phyloP scores from a whole-genome alignment of 2,113 vertebrate species.

The Epinephelus moara region DNA sequence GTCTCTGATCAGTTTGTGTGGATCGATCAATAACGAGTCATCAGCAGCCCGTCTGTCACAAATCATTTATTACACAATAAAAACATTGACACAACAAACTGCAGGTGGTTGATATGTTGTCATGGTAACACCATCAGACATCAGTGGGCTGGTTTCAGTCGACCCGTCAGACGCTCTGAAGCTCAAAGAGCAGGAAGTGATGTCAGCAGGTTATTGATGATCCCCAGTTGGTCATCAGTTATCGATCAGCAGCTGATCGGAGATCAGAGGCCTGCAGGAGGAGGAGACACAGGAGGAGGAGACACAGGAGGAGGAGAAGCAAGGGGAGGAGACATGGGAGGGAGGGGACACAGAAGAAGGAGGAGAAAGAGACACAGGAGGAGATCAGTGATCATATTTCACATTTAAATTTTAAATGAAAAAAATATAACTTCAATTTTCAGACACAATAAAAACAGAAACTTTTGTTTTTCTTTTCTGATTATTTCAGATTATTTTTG shows the following conservation, averaged over 20 bases:
- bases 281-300: background rate
- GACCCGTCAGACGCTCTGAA: background rate
- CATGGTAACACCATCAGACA: background rate
- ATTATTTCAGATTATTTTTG: too few relatives aligned
- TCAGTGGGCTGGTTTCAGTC: background rate
- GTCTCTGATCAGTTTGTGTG: too few relatives aligned
- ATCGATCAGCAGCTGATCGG: background rate
- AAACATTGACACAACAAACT: background rate
- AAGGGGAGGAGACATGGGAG: too few relatives aligned
- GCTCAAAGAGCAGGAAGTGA: background rate
- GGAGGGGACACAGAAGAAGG: too few relatives aligned
- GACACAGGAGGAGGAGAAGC: background rate
- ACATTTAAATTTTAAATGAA: too few relatives aligned
- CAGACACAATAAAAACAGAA: too few relatives aligned
- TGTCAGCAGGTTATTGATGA: background rate
- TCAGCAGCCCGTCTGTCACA: background rate
- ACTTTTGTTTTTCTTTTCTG: too few relatives aligned
- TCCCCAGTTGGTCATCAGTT: background rate
- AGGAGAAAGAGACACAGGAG: too few relatives aligned
- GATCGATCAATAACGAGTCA: background rate
- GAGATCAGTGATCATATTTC: too few relatives aligned
- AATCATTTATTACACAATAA: slow-evolving; percentile 3
- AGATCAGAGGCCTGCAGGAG: background rate
- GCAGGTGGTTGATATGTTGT: background rate
- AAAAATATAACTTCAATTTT: too few relatives aligned